phyloP scores from a whole-genome alignment of 2,113 vertebrate genomes.

The Phylloscopus whistleri region DNA sequence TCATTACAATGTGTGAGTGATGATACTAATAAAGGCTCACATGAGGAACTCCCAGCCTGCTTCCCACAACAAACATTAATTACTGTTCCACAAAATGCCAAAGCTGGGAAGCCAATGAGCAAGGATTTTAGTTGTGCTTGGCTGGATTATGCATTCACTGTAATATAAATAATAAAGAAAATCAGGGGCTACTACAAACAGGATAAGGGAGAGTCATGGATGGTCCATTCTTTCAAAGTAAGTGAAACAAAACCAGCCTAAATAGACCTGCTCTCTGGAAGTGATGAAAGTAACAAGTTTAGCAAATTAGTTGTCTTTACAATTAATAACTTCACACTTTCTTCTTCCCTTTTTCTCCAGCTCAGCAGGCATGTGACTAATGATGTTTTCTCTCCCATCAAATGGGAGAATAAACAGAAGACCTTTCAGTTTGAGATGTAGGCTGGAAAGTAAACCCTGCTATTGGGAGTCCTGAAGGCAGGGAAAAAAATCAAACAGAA shows the following conservation, averaged over 20 bases:
- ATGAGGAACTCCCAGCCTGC: slow-evolving; percentile 20
- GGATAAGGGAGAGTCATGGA: background rate
- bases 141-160: background rate
- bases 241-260: background rate
- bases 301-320: background rate
- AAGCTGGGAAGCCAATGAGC: background rate
- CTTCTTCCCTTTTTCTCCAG: background rate
- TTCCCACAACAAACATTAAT: slow-evolving; percentile 39
- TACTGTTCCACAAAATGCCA: background rate
- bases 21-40: slow-evolving; percentile 63
- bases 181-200: background rate
- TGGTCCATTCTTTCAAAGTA: background rate
- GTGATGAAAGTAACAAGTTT: background rate
- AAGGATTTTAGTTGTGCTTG: background rate
- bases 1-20: slow-evolving; percentile 62
- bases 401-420: background rate
- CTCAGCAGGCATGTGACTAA: background rate
- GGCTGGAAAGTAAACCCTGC: slow-evolving; percentile 35
- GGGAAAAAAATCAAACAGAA: background rate
- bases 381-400: background rate
- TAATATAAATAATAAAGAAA: background rate
- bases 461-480: background rate
- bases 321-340: background rate
- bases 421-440: background rate
- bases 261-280: background rate